Evolutionary conservation across 2,113 vertebrate genomes (phyloP), one percentile per base, ranked within the genome.

Genomic region (Scophthalmus maximus): DNA sequence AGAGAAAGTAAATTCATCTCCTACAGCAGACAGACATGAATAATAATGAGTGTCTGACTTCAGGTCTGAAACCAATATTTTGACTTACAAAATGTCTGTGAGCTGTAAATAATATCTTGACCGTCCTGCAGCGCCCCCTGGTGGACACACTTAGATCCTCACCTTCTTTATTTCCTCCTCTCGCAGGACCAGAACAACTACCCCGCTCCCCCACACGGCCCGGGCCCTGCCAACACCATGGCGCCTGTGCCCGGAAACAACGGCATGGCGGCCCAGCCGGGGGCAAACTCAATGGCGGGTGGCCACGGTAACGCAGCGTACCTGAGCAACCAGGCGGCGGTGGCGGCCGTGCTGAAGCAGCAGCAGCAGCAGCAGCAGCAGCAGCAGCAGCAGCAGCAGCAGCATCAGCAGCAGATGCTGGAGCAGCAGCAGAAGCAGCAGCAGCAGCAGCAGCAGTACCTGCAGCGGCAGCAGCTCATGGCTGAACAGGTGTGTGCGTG

Each of bases 401-500:
- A 68, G 2, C 58, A 80, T 3, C 82, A 81, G 10, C 94, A 96
- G 69, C 85, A 96, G 85, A 84, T 97, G 62, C 87, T 96, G 77
- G 95, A 94, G 79, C 95, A 97, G 86, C 95, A 95, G 71, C 95
- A 96, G 66, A 94, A 96, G 32, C 93, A 96, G 29, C 55, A 57
- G 49, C 95, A 96, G 34, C 93, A 96, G 34, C 56, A 58, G 49
- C 95, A 96, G 87, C 89, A 90, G 79, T 89, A 80, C 73, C 5
- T 90, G 42, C 90, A 96, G 82, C 64, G 88, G 26, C 95, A 96
- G 40, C 95, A 97, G 78, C 91, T 98, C 17, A 91, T 99, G 85
- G 96, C 92, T 1, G 96, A 98, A 60, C 97, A 98, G 97, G 98
- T 98, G 82, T 78, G 55, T 71, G n/a, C n/a, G n/a, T n/a, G n/a